These are phyloP conservation scores for Salvator merianae DNA, from an alignment of 2,113 vertebrate genomes.

Conservation along the genomic window DNA sequence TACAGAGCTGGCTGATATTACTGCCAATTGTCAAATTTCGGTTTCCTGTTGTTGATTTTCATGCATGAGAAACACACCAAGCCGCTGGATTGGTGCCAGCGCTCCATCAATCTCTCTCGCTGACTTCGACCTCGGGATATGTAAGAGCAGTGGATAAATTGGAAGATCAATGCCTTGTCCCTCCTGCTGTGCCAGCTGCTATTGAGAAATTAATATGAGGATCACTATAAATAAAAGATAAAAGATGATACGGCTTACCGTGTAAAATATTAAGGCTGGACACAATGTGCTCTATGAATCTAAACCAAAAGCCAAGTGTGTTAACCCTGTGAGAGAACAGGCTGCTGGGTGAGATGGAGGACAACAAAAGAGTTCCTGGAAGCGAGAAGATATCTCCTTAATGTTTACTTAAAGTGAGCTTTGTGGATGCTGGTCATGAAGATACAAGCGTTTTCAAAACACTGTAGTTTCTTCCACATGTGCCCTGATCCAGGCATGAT, in stretches of 20 bases:
- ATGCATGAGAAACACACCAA: slow-evolving; percentile 72
- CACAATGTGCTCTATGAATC: slow-evolving; percentile 69
- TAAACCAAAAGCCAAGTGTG: slow-evolving; percentile 69
- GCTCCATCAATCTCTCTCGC: slow-evolving; percentile 72
- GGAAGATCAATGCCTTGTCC: slow-evolving; percentile 81
- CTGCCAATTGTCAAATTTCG: slow-evolving; percentile 71
- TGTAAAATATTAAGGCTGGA: slow-evolving; percentile 83
- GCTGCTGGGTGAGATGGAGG: background rate
- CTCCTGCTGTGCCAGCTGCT: slow-evolving; percentile 75
- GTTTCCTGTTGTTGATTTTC: slow-evolving; percentile 79
- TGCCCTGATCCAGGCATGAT: too few relatives aligned
- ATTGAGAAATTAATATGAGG: slow-evolving; percentile 86
- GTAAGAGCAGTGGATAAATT: slow-evolving; percentile 76
- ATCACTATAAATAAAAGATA: slow-evolving; percentile 86
- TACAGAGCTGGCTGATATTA: slow-evolving; percentile 66
- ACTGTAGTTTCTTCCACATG: background rate
- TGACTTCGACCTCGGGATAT: slow-evolving; percentile 73
- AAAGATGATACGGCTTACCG: slow-evolving; percentile 79
- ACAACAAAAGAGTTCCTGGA: background rate
- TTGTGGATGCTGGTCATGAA: background rate
- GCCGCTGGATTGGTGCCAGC: slow-evolving; percentile 56
- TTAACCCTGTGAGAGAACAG: slow-evolving; percentile 62
- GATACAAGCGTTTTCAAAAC: background rate
- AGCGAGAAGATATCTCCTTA: slow-evolving; percentile 7
- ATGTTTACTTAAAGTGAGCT: background rate